Evolutionary conservation across 2,888 invertebrate species (phyloP).

Genomic region (Cylloceria caligata): DNA sequence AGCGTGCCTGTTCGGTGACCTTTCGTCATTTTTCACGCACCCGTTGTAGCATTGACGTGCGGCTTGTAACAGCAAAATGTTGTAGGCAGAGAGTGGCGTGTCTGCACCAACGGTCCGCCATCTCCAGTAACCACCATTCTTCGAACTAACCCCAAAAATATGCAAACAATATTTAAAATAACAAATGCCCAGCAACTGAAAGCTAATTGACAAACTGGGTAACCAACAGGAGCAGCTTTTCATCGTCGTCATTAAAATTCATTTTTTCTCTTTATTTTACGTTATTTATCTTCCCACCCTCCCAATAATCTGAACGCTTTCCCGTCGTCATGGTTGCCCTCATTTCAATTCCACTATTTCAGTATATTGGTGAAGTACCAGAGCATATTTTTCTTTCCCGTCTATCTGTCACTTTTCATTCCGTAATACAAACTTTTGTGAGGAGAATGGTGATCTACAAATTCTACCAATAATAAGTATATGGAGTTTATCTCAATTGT

Average conservation of each 20-base stretch:
- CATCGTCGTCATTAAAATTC: constrained; percentile 38
- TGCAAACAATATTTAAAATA: constrained; percentile 30
- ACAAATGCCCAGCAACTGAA: constrained; percentile 47
- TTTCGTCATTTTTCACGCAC: constrained; percentile 77
- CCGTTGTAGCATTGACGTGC: constrained; percentile 66
- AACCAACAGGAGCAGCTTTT: constrained; percentile 47
- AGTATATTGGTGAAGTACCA: not conserved
- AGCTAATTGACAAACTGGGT: constrained; percentile 51
- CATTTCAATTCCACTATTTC: not conserved
- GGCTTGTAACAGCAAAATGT: constrained; percentile 29
- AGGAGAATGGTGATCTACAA: not conserved
- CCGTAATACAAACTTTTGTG: not conserved
- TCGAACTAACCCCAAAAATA: constrained; percentile 71
- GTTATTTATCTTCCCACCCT: constrained; percentile 37
- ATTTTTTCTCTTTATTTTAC: constrained; percentile 30
- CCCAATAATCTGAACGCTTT: constrained; percentile 22
- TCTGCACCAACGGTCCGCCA: constrained; percentile 67
- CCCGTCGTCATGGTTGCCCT: constrained; percentile 14
- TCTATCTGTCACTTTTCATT: not conserved
- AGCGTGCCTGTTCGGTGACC: constrained; percentile 65
- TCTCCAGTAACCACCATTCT: constrained; percentile 71
- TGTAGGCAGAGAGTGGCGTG: constrained; percentile 69
- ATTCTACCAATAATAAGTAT: not conserved
- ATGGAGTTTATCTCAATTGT: not conserved
- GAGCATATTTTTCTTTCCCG: not conserved